Evolutionary conservation across 1,140 invertebrate genomes (phyloP).

Genomic region (Dendroctonus ponderosae): DNA sequence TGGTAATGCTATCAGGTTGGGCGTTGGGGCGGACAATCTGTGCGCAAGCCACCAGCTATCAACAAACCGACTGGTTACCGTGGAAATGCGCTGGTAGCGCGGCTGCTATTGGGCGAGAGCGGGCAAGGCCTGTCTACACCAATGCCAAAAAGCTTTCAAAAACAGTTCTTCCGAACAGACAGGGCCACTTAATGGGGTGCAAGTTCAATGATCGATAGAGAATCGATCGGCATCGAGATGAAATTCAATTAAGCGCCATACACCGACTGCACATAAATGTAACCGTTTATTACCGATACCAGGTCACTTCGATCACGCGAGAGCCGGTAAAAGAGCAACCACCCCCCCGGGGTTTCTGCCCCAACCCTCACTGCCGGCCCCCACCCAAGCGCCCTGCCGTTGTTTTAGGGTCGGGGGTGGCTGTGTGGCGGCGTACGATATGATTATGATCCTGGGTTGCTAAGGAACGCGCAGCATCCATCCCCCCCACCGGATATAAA

Average conservation of each 20-base stretch:
- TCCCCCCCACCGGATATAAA: slow-evolving; percentile 43
- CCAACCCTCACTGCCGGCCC: slow-evolving; percentile 30
- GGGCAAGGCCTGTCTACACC: no score
- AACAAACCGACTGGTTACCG: not conserved
- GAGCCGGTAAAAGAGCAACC: slow-evolving; percentile 45
- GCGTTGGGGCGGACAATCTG: not conserved
- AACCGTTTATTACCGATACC: slow-evolving; percentile 42
- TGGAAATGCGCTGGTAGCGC: no score
- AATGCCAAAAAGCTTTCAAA: not conserved
- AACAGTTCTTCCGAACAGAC: not conserved
- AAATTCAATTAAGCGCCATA: slow-evolving; percentile 2
- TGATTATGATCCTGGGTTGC: slow-evolving; percentile 50
- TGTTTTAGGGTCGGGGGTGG: slow-evolving; percentile 31
- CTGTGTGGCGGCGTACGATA: slow-evolving; percentile 44
- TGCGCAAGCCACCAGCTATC: not conserved
- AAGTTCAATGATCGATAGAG: not conserved
- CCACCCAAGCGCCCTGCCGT: slow-evolving; percentile 14
- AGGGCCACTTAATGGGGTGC: not conserved
- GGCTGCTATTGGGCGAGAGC: no score
- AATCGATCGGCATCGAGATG: not conserved
- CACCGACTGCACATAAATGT: slow-evolving; percentile 20
- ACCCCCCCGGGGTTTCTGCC: slow-evolving; percentile 40
- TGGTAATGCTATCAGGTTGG: not conserved
- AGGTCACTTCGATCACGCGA: slow-evolving; percentile 42
- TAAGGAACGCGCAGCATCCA: slow-evolving; percentile 48